Conservation (phyloP, 2,797 vertebrate genomes). For the Pygocentrus nattereri region DNA sequence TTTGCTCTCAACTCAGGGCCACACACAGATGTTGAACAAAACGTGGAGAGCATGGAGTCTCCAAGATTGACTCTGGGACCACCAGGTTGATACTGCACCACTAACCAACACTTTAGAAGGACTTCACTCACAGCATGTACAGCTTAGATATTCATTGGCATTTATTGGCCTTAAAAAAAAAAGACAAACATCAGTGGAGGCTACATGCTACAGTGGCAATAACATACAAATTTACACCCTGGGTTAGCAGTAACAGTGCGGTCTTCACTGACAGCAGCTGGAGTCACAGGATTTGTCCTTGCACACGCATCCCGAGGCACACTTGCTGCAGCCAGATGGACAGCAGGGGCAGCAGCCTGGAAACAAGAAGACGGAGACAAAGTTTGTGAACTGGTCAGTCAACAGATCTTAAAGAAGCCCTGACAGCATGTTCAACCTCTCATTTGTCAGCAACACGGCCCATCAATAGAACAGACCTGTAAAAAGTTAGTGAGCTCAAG, state of each 20-base stretch:
- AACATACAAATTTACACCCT: neutral
- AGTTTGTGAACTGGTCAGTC: no score
- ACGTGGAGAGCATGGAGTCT: neutral
- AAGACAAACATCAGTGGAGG: neutral
- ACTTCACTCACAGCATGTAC: neutral
- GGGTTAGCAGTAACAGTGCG: neutral
- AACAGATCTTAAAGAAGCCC: no score
- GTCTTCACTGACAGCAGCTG: slow-evolving; percentile 87
- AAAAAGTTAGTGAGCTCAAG: no score
- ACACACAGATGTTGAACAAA: no score
- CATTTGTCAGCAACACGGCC: no score
- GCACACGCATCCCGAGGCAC: slow-evolving; percentile 91
- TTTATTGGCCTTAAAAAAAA: neutral
- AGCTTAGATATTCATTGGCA: neutral
- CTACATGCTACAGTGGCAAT: neutral
- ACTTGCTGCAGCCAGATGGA: slow-evolving; percentile 87
- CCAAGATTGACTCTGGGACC: no score
- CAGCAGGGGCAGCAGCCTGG: slow-evolving; percentile 88
- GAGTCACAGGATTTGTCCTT: slow-evolving; percentile 83
- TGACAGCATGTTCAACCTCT: no score
- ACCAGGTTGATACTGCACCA: neutral
- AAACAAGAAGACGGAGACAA: neutral
- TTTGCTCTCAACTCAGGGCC: no score
- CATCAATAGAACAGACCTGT: no score
- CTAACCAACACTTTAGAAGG: neutral